phyloP scores from a whole-genome alignment of 64 coral and sea anemone genomes.

The Stichodactyla mertensii region DNA sequence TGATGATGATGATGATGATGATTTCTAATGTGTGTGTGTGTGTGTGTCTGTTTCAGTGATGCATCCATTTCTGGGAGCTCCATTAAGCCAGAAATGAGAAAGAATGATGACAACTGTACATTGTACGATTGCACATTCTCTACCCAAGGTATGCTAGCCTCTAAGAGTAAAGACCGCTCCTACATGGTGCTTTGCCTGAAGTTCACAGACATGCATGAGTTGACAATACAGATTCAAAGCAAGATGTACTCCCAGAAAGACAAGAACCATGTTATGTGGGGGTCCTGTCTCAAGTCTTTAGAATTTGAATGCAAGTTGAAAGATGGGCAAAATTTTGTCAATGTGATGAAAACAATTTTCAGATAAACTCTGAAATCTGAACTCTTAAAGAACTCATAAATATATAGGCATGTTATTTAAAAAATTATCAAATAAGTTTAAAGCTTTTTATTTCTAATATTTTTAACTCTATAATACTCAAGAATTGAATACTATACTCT shows the following conservation, averaged over 20 bases:
- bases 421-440: no score
- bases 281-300: conserved; percentile 71
- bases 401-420: no score
- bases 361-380: conserved; percentile 30
- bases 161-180: conserved; percentile 82
- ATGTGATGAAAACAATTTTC: conserved; percentile 67
- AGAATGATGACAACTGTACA: conserved; percentile 54
- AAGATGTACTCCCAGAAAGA: conserved; percentile 86
- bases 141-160: conserved; percentile 55
- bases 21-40: no score
- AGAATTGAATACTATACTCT: no score
- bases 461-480: no score
- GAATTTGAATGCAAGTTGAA: conserved; percentile 75
- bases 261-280: conserved; percentile 89
- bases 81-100: conserved; percentile 64
- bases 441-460: no score
- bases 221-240: conserved; percentile 62
- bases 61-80: conserved; percentile 61
- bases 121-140: conserved; percentile 60
- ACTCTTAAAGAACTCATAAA: background rate
- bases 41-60: conserved; percentile 29
- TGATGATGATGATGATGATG: no score
- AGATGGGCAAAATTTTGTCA: conserved; percentile 68
- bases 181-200: conserved; percentile 59
- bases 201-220: conserved; percentile 53